phyloP scores from a whole-genome alignment of 2,888 invertebrate genomes.

The Isotomurus palustris region DNA sequence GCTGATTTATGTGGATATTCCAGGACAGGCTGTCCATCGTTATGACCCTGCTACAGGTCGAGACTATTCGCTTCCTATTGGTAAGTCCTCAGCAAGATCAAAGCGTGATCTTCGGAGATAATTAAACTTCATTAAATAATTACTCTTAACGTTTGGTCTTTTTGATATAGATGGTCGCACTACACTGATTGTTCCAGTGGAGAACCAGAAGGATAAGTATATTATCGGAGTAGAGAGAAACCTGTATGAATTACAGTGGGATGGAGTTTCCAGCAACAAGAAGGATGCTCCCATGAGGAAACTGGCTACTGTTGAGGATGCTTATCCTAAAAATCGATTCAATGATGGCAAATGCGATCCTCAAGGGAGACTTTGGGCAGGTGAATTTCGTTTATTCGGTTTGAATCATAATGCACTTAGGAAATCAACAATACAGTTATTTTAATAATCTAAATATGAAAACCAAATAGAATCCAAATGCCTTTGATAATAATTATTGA shows the following conservation, averaged over 20 bases:
- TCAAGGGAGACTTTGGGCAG: conserved; percentile 66
- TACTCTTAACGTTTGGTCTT: neutral
- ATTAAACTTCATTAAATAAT: too few relatives aligned
- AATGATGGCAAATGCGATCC: conserved; percentile 76
- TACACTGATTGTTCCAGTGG: conserved; percentile 5
- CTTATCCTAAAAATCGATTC: conserved; percentile 58
- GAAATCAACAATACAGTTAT: too few relatives aligned
- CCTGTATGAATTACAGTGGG: conserved; percentile 4
- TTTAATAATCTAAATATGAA: too few relatives aligned
- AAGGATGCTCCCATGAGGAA: too few relatives aligned
- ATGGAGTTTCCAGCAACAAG: neutral
- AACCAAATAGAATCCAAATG: too few relatives aligned
- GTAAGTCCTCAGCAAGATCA: too few relatives aligned
- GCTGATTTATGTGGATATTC: conserved; percentile 14
- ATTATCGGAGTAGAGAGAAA: conserved; percentile 7
- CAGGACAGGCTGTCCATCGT: conserved; percentile 12
- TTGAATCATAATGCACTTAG: too few relatives aligned
- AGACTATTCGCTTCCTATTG: neutral
- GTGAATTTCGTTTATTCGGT: too few relatives aligned
- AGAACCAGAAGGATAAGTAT: conserved; percentile 4
- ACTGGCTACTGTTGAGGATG: conserved; percentile 56
- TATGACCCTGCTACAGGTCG: conserved; percentile 9
- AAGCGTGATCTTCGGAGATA: too few relatives aligned
- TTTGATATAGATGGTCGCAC: conserved; percentile 10
- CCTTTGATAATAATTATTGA: too few relatives aligned